Evolutionary conservation across 2,888 invertebrate genomes (phyloP), one percentile per base, ranked within the genome.

Genomic region (Sarcophaga carnaria): DNA sequence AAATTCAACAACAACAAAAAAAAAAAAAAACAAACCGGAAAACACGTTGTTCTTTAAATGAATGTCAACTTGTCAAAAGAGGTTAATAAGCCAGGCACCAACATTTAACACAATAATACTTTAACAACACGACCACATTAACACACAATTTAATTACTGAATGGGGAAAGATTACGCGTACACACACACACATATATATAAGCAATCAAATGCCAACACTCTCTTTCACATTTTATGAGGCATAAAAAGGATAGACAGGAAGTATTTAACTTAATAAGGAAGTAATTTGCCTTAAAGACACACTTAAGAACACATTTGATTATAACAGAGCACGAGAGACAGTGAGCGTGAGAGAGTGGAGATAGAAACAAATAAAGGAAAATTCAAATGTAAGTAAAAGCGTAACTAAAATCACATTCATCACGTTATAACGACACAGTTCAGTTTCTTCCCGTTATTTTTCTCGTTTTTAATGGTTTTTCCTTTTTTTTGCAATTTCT

Each of bases 181-280:
- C 14, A 49, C 37, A 22, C 72, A 70, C 70, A 69, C 75, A 20
- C 64, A 74, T 25, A 70, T 70, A 74, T 25, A 70, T 70, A 59
- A 8, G 70, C 49, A 78, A 63, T 25, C 45, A 59, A 10, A 37
- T 37, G 2, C 2, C 37, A 37, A 37, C 37, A 37, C 0, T 37
- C 37, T 37, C 37, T 37, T 8, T 10, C 8, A 37, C 37, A 37
- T 37, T 37, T 37, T 10, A 37, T 37, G 37, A 37, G 37, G 14
- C 25, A 60, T 62, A 12, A 22, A 64, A 67, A 22, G 11, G 20
- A 54, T 54, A 17, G 74, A 83, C 80, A 86, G 72, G 77, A 83
- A 78, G 63, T 80, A 77, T 86, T 86, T 78, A 84, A 81, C 72
- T 84, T 79, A 84, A 70, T 3, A 62, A 81, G 75, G 81, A 87